phyloP scores from a whole-genome alignment of 2,797 vertebrate genomes.

The Enteromius treurensis region DNA sequence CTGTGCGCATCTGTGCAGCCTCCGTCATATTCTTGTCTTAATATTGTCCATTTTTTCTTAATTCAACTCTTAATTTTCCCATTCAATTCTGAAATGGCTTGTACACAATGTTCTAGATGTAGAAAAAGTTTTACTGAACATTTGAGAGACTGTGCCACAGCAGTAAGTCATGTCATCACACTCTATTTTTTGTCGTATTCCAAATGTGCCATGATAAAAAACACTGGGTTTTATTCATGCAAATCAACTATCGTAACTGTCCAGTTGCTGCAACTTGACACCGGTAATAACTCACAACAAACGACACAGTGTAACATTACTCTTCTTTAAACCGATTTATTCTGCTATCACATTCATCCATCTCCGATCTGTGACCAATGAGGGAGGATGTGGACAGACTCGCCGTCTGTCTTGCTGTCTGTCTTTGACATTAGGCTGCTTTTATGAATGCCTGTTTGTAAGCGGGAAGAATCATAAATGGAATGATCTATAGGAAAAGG shows the following conservation, averaged over 20 bases:
- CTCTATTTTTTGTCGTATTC: conserved; percentile 20
- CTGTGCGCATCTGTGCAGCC: conserved; percentile 13
- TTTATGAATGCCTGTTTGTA: conserved; percentile 75
- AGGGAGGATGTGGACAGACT: conserved; percentile 53
- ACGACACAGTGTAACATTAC: not conserved
- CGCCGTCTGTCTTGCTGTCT: conserved; percentile 51
- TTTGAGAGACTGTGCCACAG: not conserved
- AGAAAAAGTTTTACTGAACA: not conserved
- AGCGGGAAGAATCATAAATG: conserved; percentile 73
- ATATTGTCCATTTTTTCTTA: not conserved
- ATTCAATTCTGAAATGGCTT: not conserved
- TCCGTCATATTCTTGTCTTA: not conserved
- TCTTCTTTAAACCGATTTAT: conserved; percentile 32
- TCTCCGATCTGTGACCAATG: conserved; percentile 25
- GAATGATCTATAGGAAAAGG: conserved; percentile 66
- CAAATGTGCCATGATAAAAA: conserved; percentile 28
- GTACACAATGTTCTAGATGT: not conserved
- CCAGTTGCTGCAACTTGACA: conserved; percentile 36
- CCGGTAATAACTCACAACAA: conserved; percentile 36
- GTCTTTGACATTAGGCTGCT: conserved; percentile 68
- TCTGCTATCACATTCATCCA: conserved; percentile 33
- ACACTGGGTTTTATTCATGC: conserved; percentile 33
- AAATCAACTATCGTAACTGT: conserved; percentile 14
- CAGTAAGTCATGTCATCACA: conserved; percentile 28
- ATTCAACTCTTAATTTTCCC: not conserved